Conservation (phyloP, 1,140 invertebrate genomes). For the Drosophila jambulina region DNA sequence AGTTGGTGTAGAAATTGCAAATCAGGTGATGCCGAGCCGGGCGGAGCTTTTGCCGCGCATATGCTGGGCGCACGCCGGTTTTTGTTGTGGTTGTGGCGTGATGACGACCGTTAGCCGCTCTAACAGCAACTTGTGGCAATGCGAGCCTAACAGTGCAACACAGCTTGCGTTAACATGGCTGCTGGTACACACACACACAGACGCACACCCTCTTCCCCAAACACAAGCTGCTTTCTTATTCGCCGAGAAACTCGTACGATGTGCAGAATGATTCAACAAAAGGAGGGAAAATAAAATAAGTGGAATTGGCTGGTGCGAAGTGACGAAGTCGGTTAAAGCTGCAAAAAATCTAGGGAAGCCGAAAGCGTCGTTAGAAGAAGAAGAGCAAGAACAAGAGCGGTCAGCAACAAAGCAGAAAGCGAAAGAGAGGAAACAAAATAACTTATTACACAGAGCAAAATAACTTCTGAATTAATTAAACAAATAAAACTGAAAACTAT, state of each 20-base stretch:
- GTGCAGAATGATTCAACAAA: conserved; percentile 69
- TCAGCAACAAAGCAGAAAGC: conserved; percentile 26
- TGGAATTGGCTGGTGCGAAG: conserved; percentile 10
- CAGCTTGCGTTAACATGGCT: conserved; percentile 40
- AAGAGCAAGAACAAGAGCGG: conserved; percentile 25
- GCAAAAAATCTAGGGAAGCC: conserved; percentile 39
- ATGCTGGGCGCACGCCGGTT: conserved; percentile 22
- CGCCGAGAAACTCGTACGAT: conserved; percentile 78
- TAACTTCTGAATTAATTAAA: not conserved
- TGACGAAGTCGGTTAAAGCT: conserved; percentile 42
- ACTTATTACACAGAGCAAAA: conserved; percentile 8
- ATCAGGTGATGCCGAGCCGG: conserved; percentile 77
- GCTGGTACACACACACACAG: conserved; percentile 24
- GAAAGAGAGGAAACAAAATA: not conserved
- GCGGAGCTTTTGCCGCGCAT: conserved; percentile 53
- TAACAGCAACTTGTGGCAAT: conserved; percentile 49
- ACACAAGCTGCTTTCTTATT: conserved; percentile 69
- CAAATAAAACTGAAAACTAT: not conserved
- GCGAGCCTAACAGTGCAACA: conserved; percentile 58
- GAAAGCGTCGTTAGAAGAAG: conserved; percentile 46
- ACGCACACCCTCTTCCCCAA: conserved; percentile 6
- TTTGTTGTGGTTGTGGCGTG: conserved; percentile 57
- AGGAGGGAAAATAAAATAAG: conserved; percentile 50
- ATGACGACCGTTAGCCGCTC: conserved; percentile 29
- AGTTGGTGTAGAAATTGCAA: conserved; percentile 71